A percentile compares a stretch with the other conserved stretches of the same genome.
phyloP scores from a whole-genome alignment of 2,113 vertebrate species.

The Lampris incognitus region DNA sequence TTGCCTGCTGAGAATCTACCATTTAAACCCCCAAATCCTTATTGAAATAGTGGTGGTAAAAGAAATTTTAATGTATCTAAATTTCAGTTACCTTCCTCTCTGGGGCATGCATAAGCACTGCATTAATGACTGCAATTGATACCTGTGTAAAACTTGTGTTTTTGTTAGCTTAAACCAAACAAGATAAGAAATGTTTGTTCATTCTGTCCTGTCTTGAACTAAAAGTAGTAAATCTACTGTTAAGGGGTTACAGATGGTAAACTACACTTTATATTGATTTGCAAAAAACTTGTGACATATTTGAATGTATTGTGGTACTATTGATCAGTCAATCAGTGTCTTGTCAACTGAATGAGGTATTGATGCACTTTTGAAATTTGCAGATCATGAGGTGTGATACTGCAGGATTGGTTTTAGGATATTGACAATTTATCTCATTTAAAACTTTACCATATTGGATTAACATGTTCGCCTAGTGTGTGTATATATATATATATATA shows the following conservation, averaged over 20 bases:
- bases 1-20: conserved; percentile 76
- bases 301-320: conserved; percentile 78
- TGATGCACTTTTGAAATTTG: conserved; percentile 73
- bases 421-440: conserved; percentile 38
- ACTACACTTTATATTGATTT: conserved; percentile 18
- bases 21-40: conserved; percentile 47
- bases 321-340: conserved; percentile 60
- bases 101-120: conserved; percentile 55
- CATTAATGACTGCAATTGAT: conserved; percentile 56
- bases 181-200: conserved; percentile 40
- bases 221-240: background rate
- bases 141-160: conserved; percentile 40
- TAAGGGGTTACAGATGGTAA: background rate
- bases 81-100: conserved; percentile 71
- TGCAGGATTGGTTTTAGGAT: conserved; percentile 59
- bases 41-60: conserved; percentile 35
- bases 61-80: conserved; percentile 46
- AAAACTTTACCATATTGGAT: conserved; percentile 52
- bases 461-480: conserved; percentile 37
- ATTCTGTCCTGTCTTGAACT: conserved; percentile 6
- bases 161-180: conserved; percentile 63
- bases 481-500: conserved; percentile 50
- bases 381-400: conserved; percentile 62
- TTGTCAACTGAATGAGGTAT: conserved; percentile 61
- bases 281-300: conserved; percentile 55